Percentiles rank a stretch among this genome's conserved stretches.
phyloP scores from a whole-genome alignment of 53 echinoderm and acorn worm species.

The Paelopatides confundens region DNA sequence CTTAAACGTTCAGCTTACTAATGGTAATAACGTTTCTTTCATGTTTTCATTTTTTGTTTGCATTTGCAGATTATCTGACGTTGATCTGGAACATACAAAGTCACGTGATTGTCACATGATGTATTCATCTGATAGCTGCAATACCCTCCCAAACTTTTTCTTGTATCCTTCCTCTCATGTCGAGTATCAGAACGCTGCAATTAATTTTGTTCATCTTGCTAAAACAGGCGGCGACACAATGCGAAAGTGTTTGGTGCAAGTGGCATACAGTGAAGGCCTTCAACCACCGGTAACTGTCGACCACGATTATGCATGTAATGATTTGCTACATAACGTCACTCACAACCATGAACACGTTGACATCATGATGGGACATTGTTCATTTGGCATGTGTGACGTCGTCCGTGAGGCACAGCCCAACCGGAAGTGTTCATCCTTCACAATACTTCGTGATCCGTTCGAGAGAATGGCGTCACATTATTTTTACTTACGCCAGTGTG shows the following conservation, averaged over 20 bases:
- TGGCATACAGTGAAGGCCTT: background rate
- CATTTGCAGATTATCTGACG: background rate
- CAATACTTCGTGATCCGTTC: conserved; percentile 33
- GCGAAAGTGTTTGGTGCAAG: background rate
- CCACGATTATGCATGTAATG: background rate
- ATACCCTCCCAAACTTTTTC: conserved; percentile 12
- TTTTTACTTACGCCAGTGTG: conserved; percentile 5
- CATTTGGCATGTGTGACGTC: background rate
- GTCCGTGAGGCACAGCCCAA: background rate
- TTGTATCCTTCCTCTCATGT: background rate
- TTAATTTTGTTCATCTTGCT: conserved; percentile 5
- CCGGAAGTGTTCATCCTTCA: conserved; percentile 20
- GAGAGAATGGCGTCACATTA: conserved; percentile 38
- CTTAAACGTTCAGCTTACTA: no score
- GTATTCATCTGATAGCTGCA: background rate
- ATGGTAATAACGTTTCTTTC: no score
- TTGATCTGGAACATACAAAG: no score
- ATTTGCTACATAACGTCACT: background rate
- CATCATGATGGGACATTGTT: background rate
- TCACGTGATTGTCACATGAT: conserved; percentile 26
- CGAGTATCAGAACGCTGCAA: background rate
- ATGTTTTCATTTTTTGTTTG: no score
- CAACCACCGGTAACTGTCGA: background rate
- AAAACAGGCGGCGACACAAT: conserved; percentile 29
- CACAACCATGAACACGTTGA: background rate